Evolutionary conservation across 2,797 vertebrate genomes (phyloP).

Genomic region (Danio jaintianensis): DNA sequence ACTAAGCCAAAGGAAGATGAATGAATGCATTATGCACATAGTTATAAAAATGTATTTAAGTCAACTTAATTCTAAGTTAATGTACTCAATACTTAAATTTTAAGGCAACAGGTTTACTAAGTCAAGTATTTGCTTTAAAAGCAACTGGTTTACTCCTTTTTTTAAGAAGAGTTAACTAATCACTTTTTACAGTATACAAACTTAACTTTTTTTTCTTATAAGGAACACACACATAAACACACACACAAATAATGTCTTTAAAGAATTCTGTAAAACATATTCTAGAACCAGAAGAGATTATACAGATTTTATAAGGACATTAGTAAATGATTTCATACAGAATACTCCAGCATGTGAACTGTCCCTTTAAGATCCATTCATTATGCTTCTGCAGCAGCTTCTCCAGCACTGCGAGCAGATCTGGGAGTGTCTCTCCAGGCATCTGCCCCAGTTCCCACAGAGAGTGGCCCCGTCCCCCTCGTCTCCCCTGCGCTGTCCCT

Average conservation of each 20-base stretch:
- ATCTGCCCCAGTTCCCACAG: slow-evolving; percentile 15
- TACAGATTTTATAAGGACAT: not conserved
- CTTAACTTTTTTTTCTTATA: not conserved
- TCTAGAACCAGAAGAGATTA: not conserved
- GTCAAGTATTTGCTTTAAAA: too few relatives aligned
- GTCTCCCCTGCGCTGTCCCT: slow-evolving; percentile 14
- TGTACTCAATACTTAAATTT: too few relatives aligned
- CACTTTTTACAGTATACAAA: too few relatives aligned
- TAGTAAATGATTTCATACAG: not conserved
- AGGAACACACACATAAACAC: not conserved
- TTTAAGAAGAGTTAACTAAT: too few relatives aligned
- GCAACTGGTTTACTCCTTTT: too few relatives aligned
- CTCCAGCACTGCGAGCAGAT: not conserved
- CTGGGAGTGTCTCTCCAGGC: slow-evolving; percentile 13
- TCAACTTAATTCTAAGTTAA: too few relatives aligned
- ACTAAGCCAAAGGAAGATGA: too few relatives aligned
- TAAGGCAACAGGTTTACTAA: too few relatives aligned
- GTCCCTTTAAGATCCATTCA: not conserved
- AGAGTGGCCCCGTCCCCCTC: not conserved
- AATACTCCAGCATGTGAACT: not conserved
- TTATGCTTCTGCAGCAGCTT: slow-evolving; percentile 7
- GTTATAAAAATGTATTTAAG: too few relatives aligned
- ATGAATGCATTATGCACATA: too few relatives aligned
- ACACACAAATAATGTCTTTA: not conserved
- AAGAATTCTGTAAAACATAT: not conserved